These are phyloP conservation scores for Belonocnema kinseyi DNA, from an alignment of 1,140 invertebrate species.

Conservation along the genomic window DNA sequence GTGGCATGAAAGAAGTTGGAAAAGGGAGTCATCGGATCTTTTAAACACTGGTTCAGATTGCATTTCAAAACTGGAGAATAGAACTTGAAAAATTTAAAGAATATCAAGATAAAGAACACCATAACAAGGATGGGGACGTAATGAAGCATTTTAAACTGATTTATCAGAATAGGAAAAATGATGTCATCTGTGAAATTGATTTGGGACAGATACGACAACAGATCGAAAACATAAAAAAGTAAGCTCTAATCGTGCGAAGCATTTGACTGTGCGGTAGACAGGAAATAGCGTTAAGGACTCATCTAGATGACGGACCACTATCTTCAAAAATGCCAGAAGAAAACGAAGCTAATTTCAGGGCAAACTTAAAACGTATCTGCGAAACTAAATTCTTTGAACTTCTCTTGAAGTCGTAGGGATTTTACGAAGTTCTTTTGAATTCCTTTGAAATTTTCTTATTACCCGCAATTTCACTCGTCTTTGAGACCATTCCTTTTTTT, in stretches of 20 bases:
- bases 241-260: background rate
- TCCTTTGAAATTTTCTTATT: too few species aligned
- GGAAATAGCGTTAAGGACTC: constrained; percentile 18
- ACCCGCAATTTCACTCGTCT: too few species aligned
- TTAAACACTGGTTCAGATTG: background rate
- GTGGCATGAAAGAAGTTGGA: background rate
- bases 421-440: too few species aligned
- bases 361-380: too few species aligned
- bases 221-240: constrained; percentile 1
- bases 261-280: constrained; percentile 21
- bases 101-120: constrained; percentile 17
- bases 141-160: constrained; percentile 13
- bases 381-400: too few species aligned
- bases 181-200: constrained; percentile 8
- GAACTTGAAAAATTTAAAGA: constrained; percentile 17
- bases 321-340: background rate
- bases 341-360: constrained; percentile 34
- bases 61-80: constrained; percentile 23
- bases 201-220: background rate
- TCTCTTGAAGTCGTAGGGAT: too few species aligned
- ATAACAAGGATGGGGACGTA: background rate
- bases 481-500: too few species aligned
- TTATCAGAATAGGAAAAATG: constrained; percentile 12
- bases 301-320: constrained; percentile 23
- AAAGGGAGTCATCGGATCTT: background rate